A percentile compares a stretch with the other conserved stretches of the same genome.
Evolutionary conservation across 2,888 invertebrate genomes (phyloP).

Genomic region (Sarcophaga variegata): DNA sequence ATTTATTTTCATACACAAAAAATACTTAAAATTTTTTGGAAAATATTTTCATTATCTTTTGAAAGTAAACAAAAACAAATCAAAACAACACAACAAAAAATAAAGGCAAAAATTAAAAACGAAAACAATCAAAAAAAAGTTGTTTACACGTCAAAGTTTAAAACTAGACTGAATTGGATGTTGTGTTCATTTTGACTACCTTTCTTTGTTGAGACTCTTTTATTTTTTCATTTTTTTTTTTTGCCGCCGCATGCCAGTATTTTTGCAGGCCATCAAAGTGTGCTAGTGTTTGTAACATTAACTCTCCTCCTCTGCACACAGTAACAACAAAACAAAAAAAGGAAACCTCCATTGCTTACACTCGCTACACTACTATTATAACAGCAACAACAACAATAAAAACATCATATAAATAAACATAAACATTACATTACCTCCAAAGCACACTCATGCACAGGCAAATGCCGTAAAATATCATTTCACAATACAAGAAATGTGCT

Average conservation of each 20-base stretch:
- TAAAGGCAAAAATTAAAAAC: neutral
- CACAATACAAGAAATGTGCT: too few relatives aligned
- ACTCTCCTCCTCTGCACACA: constrained; percentile 62
- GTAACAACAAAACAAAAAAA: neutral
- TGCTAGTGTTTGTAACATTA: neutral
- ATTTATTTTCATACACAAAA: neutral
- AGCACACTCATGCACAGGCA: constrained; percentile 12
- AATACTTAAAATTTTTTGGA: neutral
- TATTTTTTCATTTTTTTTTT: constrained; percentile 20
- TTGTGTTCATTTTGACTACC: constrained; percentile 77
- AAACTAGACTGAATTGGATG: constrained; percentile 79
- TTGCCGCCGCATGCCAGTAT: constrained; percentile 20
- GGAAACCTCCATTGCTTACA: neutral
- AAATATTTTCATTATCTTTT: constrained; percentile 16
- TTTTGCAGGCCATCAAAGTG: constrained; percentile 14
- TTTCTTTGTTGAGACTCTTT: constrained; percentile 78
- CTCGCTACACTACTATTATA: neutral
- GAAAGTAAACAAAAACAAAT: constrained; percentile 23
- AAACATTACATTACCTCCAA: constrained; percentile 40
- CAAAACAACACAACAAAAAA: constrained; percentile 48
- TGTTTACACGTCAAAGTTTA: constrained; percentile 78
- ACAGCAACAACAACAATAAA: constrained; percentile 22
- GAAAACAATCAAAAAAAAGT: constrained; percentile 53
- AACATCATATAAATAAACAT: neutral
- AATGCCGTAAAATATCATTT: neutral